Percentiles rank a stretch among this genome's conserved stretches.
Evolutionary conservation across 2,113 vertebrate species (phyloP).

Genomic region (Melanerpes formicivorus): DNA sequence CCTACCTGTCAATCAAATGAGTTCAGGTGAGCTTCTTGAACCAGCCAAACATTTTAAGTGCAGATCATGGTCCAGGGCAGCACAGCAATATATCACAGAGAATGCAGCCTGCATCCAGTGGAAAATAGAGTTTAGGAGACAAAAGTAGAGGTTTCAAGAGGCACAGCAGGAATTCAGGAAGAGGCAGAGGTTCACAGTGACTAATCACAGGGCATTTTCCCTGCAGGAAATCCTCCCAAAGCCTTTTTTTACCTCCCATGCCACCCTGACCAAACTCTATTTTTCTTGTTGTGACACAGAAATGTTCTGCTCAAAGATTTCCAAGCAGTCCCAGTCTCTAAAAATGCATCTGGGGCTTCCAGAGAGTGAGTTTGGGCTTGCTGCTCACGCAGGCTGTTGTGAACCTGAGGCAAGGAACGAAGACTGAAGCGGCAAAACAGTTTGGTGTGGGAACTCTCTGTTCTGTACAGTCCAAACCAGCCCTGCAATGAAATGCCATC

Average conservation of each 20-base stretch:
- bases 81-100: not conserved
- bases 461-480: not conserved
- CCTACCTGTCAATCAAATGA: not conserved
- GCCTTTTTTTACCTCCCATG: not conserved
- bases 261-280: not conserved
- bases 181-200: not conserved
- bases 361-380: not conserved
- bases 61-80: not conserved
- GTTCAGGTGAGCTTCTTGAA: not conserved
- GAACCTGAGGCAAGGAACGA: not conserved
- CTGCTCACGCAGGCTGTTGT: not conserved
- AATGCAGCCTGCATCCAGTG: not conserved
- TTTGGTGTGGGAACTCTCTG: not conserved
- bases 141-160: not conserved
- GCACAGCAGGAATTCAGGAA: not conserved
- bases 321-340: not conserved
- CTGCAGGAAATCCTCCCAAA: not conserved
- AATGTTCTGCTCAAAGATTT: not conserved
- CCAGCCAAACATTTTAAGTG: not conserved
- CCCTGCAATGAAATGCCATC: fast-evolving
- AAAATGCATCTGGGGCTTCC: not conserved
- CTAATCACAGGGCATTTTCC: not conserved
- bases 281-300: not conserved
- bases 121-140: not conserved
- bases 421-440: not conserved